Evolutionary conservation across 2,888 invertebrate species (phyloP).

Genomic region (Pseudococcus longispinus): DNA sequence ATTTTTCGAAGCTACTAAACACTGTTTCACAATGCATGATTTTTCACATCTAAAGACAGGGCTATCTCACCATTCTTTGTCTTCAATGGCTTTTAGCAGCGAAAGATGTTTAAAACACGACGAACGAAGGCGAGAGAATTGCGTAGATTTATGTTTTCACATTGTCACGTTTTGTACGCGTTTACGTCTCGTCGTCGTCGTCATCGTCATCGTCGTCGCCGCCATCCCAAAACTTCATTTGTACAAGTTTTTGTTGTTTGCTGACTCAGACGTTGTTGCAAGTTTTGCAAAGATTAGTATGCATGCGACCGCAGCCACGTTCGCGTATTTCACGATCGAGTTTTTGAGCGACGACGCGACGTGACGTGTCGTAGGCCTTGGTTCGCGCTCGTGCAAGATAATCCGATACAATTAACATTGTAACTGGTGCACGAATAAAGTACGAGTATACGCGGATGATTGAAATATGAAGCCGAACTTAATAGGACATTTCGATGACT

Average conservation of each 20-base stretch:
- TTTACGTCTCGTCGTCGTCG: background rate
- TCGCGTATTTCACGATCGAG: background rate
- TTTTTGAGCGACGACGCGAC: background rate
- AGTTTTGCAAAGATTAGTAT: conserved; percentile 25
- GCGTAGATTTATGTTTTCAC: conserved; percentile 28
- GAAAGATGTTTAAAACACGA: background rate
- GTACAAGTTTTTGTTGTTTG: conserved; percentile 28
- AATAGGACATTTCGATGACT: conserved; percentile 11
- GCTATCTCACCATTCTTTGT: too few relatives aligned
- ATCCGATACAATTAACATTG: background rate
- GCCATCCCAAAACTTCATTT: background rate
- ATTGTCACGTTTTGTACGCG: conserved; percentile 10
- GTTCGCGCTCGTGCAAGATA: background rate
- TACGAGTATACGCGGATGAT: background rate
- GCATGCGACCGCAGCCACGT: background rate
- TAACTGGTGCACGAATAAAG: background rate
- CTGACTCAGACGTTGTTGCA: conserved; percentile 15
- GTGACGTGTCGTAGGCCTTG: background rate
- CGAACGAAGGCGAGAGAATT: background rate
- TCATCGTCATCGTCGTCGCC: background rate
- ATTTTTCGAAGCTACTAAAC: too few relatives aligned
- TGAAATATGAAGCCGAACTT: background rate
- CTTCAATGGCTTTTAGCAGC: too few relatives aligned
- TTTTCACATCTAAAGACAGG: too few relatives aligned
- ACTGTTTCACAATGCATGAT: too few relatives aligned